These are phyloP conservation scores for Okamejei kenojei DNA, from an alignment of 2,797 vertebrate genomes.

Conservation along the genomic window DNA sequence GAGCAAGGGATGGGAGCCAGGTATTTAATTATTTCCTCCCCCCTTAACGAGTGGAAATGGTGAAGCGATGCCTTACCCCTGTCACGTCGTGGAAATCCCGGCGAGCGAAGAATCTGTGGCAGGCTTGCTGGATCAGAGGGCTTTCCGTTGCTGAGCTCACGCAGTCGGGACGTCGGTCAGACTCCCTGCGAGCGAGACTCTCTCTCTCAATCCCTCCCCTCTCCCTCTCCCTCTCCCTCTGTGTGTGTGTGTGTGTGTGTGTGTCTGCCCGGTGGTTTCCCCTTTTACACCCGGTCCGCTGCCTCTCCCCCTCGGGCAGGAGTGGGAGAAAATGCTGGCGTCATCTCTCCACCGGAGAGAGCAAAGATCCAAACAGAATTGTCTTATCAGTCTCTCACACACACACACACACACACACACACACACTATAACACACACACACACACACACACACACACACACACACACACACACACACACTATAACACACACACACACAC, in stretches of 20 bases:
- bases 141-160: neutral
- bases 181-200: neutral
- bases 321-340: constrained; percentile 15
- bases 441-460: neutral
- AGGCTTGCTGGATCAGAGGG: neutral
- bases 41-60: neutral
- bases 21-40: neutral
- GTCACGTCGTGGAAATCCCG: constrained; percentile 15
- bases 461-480: no score
- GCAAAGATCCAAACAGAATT: neutral
- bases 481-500: neutral
- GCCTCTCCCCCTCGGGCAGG: neutral
- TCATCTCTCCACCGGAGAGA: constrained; percentile 2
- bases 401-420: no score
- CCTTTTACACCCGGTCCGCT: neutral
- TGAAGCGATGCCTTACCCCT: neutral
- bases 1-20: neutral
- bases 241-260: no score
- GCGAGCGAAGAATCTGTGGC: neutral
- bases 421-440: neutral
- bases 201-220: neutral
- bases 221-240: neutral
- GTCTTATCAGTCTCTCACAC: neutral
- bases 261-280: neutral
- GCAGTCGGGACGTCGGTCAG: neutral